phyloP scores from a whole-genome alignment of 2,797 vertebrate genomes.

The Cossypha heuglini region DNA sequence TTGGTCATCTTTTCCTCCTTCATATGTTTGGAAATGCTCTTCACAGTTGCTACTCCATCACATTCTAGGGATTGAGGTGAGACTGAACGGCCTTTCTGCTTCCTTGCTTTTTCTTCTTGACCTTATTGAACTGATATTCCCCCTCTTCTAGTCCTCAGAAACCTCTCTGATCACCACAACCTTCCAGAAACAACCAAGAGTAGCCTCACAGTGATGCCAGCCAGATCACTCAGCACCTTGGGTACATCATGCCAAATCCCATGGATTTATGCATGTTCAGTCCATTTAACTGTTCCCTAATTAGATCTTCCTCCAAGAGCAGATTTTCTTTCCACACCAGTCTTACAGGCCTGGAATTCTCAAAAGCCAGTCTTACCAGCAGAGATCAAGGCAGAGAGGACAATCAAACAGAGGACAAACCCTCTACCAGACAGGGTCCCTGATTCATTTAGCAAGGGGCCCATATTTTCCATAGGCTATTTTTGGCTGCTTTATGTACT shows the following conservation, averaged over 20 bases:
- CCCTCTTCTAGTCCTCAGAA: not conserved
- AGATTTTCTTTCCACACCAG: not conserved
- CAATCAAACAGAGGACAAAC: not conserved
- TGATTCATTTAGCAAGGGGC: not conserved
- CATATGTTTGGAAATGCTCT: not conserved
- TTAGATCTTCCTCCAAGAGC: not conserved
- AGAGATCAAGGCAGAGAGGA: not conserved
- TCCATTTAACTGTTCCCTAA: not conserved
- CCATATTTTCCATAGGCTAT: not conserved
- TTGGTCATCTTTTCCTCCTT: not conserved
- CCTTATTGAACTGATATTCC: not conserved
- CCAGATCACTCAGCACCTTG: not conserved
- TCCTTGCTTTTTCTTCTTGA: not conserved
- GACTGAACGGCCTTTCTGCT: not conserved
- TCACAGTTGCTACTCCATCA: not conserved
- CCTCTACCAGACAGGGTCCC: too few relatives aligned
- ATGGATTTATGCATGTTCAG: rapidly evolving
- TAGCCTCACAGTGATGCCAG: not conserved
- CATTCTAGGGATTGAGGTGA: not conserved
- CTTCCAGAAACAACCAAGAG: not conserved
- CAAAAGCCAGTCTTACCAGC: not conserved
- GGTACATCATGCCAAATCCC: not conserved
- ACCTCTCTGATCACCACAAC: not conserved
- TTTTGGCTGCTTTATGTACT: not conserved
- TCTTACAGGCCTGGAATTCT: not conserved